A percentile compares a stretch with the other conserved stretches of the same genome.
These are phyloP conservation scores for Lycia hirtaria DNA, from an alignment of 2,888 invertebrate genomes.

Conservation along the genomic window DNA sequence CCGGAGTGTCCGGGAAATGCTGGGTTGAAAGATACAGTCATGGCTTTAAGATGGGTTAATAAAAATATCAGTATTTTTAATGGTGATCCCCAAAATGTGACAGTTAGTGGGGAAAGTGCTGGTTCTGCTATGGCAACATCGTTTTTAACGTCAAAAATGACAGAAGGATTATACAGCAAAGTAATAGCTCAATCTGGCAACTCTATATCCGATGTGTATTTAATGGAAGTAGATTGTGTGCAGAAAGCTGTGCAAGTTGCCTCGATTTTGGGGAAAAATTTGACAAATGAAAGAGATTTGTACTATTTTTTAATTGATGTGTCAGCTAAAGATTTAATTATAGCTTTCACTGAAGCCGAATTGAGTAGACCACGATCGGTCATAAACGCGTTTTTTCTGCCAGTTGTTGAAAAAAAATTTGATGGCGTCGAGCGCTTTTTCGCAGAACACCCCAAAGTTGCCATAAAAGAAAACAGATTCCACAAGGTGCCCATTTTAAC, in stretches of 20 bases:
- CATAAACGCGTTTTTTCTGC: slow-evolving; percentile 59
- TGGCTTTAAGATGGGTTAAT: slow-evolving; percentile 73
- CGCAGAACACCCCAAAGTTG: slow-evolving; percentile 56
- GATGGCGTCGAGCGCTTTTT: slow-evolving; percentile 61
- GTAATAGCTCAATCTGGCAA: slow-evolving; percentile 68
- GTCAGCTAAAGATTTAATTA: slow-evolving; percentile 62
- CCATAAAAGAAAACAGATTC: slow-evolving; percentile 53
- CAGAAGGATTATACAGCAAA: slow-evolving; percentile 63
- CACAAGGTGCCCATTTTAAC: slow-evolving; percentile 61
- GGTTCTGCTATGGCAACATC: slow-evolving; percentile 60
- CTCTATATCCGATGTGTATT: slow-evolving; percentile 62
- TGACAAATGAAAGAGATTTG: slow-evolving; percentile 49
- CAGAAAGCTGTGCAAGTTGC: slow-evolving; percentile 60
- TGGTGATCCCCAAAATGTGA: slow-evolving; percentile 66
- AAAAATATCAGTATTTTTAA: slow-evolving; percentile 67
- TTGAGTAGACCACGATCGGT: slow-evolving; percentile 49
- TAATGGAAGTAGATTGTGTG: slow-evolving; percentile 62
- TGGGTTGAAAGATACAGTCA: slow-evolving; percentile 67
- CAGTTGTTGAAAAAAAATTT: slow-evolving; percentile 68
- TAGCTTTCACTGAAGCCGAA: slow-evolving; percentile 57
- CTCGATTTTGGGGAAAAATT: slow-evolving; percentile 56
- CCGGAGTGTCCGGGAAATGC: slow-evolving; percentile 75
- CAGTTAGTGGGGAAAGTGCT: slow-evolving; percentile 73
- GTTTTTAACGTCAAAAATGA: slow-evolving; percentile 63
- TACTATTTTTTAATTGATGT: slow-evolving; percentile 57